Percentiles rank a stretch among this genome's conserved stretches.
These are phyloP conservation scores for Papilio glaucus DNA, from an alignment of 1,140 invertebrate genomes.

Conservation along the genomic window DNA sequence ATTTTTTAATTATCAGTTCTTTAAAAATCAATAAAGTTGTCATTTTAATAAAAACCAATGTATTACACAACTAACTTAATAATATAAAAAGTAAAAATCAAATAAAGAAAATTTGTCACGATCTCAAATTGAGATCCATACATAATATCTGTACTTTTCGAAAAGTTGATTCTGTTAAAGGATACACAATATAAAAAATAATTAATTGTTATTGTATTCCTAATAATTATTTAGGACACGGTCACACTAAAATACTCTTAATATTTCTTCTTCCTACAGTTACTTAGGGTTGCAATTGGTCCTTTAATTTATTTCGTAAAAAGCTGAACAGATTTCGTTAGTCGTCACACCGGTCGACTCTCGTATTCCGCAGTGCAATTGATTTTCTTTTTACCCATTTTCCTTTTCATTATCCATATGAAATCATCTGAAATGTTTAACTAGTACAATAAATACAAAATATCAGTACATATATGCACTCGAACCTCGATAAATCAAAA, in stretches of 20 bases:
- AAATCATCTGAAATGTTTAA: too few species aligned
- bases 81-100: conserved; percentile 1
- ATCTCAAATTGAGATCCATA: background rate
- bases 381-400: too few species aligned
- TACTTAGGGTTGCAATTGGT: background rate
- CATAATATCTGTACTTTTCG: background rate
- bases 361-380: too few species aligned
- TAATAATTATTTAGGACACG: background rate
- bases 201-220: too few species aligned
- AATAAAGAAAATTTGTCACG: background rate
- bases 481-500: too few species aligned
- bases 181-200: background rate
- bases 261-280: background rate
- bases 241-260: too few species aligned
- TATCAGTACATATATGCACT: too few species aligned
- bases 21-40: background rate
- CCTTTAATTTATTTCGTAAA: background rate
- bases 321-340: background rate
- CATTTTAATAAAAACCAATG: background rate
- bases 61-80: conserved; percentile 4
- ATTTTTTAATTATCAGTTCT: background rate
- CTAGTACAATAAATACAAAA: too few species aligned
- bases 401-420: too few species aligned
- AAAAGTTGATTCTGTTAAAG: background rate
- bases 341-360: too few species aligned